Conservation (phyloP, 2,113 vertebrate species). For the Trematocara variabile region DNA sequence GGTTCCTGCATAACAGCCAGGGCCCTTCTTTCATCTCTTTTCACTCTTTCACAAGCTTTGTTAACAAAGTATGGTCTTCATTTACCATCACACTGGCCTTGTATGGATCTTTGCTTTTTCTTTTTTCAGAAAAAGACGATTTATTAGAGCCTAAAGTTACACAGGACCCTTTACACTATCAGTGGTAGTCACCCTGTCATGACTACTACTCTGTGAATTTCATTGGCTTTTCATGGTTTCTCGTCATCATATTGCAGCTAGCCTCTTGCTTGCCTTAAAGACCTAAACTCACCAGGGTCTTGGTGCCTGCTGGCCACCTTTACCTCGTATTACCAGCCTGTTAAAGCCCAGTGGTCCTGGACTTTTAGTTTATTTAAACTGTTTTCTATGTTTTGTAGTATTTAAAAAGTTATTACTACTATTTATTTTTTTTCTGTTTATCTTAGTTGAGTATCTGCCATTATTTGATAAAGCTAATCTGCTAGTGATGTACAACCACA, state of each 20-base stretch:
- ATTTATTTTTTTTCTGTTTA: background rate
- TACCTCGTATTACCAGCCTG: background rate
- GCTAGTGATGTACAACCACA: background rate
- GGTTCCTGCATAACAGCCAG: conserved; percentile 22
- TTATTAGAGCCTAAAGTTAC: background rate
- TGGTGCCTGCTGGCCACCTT: background rate
- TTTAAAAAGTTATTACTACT: background rate
- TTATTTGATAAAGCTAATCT: background rate
- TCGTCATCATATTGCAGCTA: background rate
- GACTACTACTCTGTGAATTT: background rate
- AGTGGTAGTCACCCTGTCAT: background rate
- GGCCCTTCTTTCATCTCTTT: background rate
- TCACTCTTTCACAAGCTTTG: background rate
- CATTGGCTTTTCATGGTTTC: background rate
- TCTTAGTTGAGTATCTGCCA: background rate
- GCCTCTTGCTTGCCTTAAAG: background rate
- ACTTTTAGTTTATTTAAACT: background rate
- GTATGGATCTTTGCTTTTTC: background rate
- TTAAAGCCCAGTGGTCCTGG: background rate
- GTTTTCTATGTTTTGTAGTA: background rate
- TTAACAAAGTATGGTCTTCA: background rate
- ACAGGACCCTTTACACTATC: background rate
- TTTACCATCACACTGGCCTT: background rate
- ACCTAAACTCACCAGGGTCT: background rate
- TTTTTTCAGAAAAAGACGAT: background rate